Evolutionary conservation across 2,888 invertebrate genomes (phyloP).

Genomic region (Cotesia congregata): DNA sequence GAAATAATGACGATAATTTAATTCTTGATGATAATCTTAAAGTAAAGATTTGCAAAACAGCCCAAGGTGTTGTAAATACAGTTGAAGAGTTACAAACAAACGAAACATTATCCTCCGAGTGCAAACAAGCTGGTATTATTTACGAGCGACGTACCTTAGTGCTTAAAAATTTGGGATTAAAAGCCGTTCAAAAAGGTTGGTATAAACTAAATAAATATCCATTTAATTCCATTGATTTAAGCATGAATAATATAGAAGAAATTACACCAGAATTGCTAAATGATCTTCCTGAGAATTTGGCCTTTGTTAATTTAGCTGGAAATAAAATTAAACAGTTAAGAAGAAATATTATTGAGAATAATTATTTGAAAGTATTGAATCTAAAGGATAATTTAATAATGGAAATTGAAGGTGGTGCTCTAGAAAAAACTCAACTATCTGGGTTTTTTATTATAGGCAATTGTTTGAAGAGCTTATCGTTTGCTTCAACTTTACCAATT

Average conservation of each 20-base stretch:
- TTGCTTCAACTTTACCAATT: conserved; percentile 51
- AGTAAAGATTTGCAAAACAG: conserved; percentile 52
- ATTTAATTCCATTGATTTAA: conserved; percentile 50
- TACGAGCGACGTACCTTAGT: conserved; percentile 39
- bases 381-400: conserved; percentile 65
- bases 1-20: conserved; percentile 35
- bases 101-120: conserved; percentile 43
- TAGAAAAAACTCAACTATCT: conserved; percentile 62
- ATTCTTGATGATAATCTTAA: conserved; percentile 36
- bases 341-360: conserved; percentile 54
- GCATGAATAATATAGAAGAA: conserved; percentile 53
- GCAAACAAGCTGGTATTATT: conserved; percentile 45
- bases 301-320: conserved; percentile 47
- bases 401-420: conserved; percentile 64
- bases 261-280: conserved; percentile 56
- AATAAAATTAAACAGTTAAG: conserved; percentile 52
- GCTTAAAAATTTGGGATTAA: conserved; percentile 49
- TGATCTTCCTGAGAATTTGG: conserved; percentile 53
- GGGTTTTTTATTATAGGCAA: conserved; percentile 50
- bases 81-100: conserved; percentile 42
- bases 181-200: conserved; percentile 57
- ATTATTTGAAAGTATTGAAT: conserved; percentile 63
- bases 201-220: conserved; percentile 51
- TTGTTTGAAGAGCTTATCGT: conserved; percentile 49
- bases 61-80: conserved; percentile 45